Evolutionary conservation across 2,888 invertebrate species (phyloP), one percentile per base, ranked within the genome.

Genomic region (Podotricha telesiphe): DNA sequence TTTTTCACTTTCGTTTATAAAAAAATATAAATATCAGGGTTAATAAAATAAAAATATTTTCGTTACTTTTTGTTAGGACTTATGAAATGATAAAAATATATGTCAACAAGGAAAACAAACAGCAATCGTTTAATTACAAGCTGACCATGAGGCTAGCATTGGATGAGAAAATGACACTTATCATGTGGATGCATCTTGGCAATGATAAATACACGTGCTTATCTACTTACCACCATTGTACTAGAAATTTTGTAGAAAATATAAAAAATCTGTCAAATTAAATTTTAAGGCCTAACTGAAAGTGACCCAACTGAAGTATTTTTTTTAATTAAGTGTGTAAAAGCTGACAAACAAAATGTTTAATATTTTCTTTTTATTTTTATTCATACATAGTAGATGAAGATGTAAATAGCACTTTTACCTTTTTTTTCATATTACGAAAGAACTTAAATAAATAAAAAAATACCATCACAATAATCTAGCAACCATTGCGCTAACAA

Each of bases 91-190:
- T 67, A 59, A 61, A 51, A 19, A 61, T 19, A 51, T 42, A 53
- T 55, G 20, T 15, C 13, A 45, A 51, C 28, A 56, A 40, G 42
- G 6, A 20, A 58, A 50, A 69, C 51, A 62, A 66, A 71, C 51
- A 66, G 51, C 17, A 59, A 67, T 67, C 53, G 28, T 40, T 45
- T 17, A n/a, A 66, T 61, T 19, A 22, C 19, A 47, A 45, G 17
- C 17, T 53, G 66, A 48, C 69, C 71, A 42, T 71, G 69, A 64
- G 55, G 20, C 2, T 19, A 48, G 53, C 69, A 69, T 71, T 69
- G 71, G 53, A 20, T 58, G 63, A 69, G 66, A 64, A 71, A 71
- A 67, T 45, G 63, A 71, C 59, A 71, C 69, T 59, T 66, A 69
- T 69, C 66, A 51, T 17, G 69, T 69, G 59, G 45, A 65, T 42